Evolutionary conservation across 2,888 invertebrate genomes (phyloP).

Genomic region (Epistrophe eligans): DNA sequence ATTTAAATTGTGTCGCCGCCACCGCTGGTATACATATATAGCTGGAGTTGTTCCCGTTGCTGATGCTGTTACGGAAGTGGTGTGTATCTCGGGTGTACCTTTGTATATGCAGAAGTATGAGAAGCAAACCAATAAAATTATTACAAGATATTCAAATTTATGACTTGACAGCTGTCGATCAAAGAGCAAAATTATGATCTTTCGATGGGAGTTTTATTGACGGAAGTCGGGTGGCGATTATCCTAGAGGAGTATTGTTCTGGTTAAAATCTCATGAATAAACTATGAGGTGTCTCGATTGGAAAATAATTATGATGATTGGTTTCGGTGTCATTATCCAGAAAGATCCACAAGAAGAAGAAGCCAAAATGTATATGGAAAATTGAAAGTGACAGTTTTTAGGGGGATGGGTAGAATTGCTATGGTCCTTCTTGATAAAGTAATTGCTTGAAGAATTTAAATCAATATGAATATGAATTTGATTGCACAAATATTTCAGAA

Average conservation of each 20-base stretch:
- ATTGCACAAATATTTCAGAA: neutral
- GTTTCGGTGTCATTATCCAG: conserved; percentile 17
- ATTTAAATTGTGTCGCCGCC: conserved; percentile 50
- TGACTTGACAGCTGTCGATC: conserved; percentile 76
- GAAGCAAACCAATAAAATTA: conserved; percentile 57
- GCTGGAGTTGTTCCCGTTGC: conserved; percentile 28
- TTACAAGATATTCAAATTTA: conserved; percentile 74
- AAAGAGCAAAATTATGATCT: conserved; percentile 68
- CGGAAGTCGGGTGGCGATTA: conserved; percentile 62
- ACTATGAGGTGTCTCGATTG: conserved; percentile 69
- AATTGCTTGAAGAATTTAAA: neutral
- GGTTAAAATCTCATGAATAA: conserved; percentile 70
- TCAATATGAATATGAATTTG: neutral
- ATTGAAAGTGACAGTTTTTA: conserved; percentile 25
- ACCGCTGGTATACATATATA: too few relatives aligned
- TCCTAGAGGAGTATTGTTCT: conserved; percentile 39
- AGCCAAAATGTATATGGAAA: neutral
- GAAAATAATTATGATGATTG: conserved; percentile 61
- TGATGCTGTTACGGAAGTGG: conserved; percentile 27
- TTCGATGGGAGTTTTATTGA: conserved; percentile 54
- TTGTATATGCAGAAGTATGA: neutral
- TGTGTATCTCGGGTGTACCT: conserved; percentile 21
- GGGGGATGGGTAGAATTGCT: conserved; percentile 27
- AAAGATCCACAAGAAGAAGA: conserved; percentile 24
- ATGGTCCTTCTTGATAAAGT: neutral